Conservation (phyloP, 2,888 invertebrate genomes). For the Omphaloscelis lunosa region DNA sequence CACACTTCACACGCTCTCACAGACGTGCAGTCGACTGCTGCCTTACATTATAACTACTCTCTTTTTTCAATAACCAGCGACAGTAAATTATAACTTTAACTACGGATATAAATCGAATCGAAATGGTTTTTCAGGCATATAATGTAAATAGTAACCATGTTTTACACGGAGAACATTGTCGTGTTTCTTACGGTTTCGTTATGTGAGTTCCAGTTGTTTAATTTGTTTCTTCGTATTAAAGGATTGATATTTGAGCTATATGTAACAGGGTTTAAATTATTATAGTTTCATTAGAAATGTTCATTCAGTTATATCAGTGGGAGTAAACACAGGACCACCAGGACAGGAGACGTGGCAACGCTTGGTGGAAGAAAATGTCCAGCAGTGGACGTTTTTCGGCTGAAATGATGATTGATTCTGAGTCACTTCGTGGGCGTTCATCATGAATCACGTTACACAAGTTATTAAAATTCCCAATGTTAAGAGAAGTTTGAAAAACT, state of each 20-base stretch:
- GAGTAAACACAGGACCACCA: not conserved
- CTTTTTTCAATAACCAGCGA: constrained; percentile 38
- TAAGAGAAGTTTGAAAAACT: not conserved
- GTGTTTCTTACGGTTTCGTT: constrained; percentile 35
- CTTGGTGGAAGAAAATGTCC: not conserved
- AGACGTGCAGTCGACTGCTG: not conserved
- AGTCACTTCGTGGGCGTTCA: not conserved
- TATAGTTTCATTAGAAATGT: not conserved
- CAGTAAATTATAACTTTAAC: constrained; percentile 37
- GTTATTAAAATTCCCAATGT: not conserved
- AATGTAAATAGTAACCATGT: constrained; percentile 36
- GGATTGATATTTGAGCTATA: not conserved
- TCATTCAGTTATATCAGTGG: not conserved
- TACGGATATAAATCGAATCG: constrained; percentile 41
- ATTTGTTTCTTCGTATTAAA: not conserved
- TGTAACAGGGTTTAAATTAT: not conserved
- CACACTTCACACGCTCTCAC: not conserved
- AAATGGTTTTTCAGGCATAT: constrained; percentile 19
- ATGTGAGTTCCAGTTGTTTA: constrained; percentile 35
- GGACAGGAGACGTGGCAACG: too few relatives aligned
- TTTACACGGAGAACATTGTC: constrained; percentile 18
- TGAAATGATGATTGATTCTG: not conserved
- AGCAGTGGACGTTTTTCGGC: not conserved
- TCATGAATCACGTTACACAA: not conserved
- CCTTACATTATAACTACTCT: not conserved